Evolutionary conservation across 2,113 vertebrate species (phyloP).

Genomic region (Antennarius striatus): DNA sequence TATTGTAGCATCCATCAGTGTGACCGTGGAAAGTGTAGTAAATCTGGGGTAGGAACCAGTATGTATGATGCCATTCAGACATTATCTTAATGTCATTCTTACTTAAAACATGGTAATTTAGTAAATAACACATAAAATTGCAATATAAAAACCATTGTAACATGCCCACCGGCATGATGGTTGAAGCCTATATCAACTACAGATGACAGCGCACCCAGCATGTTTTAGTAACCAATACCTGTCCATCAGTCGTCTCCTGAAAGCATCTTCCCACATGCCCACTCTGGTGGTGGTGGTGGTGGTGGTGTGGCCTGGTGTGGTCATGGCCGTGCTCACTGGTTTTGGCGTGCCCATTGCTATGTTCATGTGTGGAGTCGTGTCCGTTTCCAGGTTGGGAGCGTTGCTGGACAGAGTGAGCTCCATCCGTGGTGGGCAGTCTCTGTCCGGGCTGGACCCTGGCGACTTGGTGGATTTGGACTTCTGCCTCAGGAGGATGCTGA

Average conservation of each 20-base stretch:
- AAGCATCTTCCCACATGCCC: constrained; percentile 88
- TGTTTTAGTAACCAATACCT: constrained; percentile 77
- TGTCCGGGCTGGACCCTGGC: constrained; percentile 77
- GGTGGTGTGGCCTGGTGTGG: constrained; percentile 54
- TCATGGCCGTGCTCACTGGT: constrained; percentile 40
- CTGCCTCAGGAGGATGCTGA: constrained; percentile 80
- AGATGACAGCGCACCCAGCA: constrained; percentile 25
- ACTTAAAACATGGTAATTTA: too few relatives aligned
- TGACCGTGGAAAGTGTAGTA: constrained; percentile 2
- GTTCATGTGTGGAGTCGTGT: constrained; percentile 46
- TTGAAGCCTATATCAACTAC: constrained; percentile 7
- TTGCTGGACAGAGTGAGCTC: constrained; percentile 81
- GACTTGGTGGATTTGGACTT: constrained; percentile 81
- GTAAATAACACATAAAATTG: too few relatives aligned
- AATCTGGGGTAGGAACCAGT: not conserved
- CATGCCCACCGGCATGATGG: not conserved
- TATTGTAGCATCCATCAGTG: constrained; percentile 1
- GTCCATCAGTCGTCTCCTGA: constrained; percentile 85
- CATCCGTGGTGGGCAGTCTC: constrained; percentile 71
- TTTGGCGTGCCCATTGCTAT: constrained; percentile 57
- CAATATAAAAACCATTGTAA: not conserved
- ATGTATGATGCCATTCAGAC: too few relatives aligned
- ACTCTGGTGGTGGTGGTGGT: constrained; percentile 33
- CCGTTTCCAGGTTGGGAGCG: constrained; percentile 73
- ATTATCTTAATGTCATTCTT: too few relatives aligned